These are phyloP conservation scores for Aporophyla lueneburgensis DNA, from an alignment of 2,888 invertebrate genomes.

Conservation along the genomic window DNA sequence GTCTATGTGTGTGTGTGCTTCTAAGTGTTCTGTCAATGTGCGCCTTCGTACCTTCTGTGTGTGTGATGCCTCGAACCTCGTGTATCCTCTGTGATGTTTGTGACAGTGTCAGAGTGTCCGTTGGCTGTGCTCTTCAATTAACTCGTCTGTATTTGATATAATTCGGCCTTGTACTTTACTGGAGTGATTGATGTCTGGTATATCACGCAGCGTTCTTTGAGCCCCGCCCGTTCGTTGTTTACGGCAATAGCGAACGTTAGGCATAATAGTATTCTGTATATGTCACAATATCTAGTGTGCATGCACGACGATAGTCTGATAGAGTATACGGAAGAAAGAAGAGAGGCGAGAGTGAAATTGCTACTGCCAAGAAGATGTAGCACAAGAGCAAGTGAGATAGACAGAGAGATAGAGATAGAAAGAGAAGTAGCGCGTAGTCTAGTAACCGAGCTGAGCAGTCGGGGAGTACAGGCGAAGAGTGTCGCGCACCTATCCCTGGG, in stretches of 20 bases:
- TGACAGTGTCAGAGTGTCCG: conserved; percentile 85
- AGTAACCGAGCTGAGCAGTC: conserved; percentile 87
- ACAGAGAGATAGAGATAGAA: conserved; percentile 88
- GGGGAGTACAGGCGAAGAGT: conserved; percentile 85
- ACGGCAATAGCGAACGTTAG: conserved; percentile 88
- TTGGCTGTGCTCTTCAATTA: conserved; percentile 82
- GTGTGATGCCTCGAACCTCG: conserved; percentile 85
- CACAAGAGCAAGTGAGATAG: conserved; percentile 88
- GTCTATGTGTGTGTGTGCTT: conserved; percentile 88
- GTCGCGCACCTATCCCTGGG: conserved; percentile 85
- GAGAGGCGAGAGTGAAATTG: conserved; percentile 87
- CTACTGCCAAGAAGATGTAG: conserved; percentile 89
- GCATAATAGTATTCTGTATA: conserved; percentile 87
- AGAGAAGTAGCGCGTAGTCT: conserved; percentile 89
- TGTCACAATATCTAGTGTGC: conserved; percentile 91
- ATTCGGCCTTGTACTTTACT: conserved; percentile 79
- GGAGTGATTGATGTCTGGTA: conserved; percentile 80
- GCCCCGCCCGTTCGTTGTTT: conserved; percentile 80
- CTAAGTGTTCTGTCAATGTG: conserved; percentile 81
- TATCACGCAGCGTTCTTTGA: conserved; percentile 85
- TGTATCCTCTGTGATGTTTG: conserved; percentile 88
- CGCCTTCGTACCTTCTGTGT: conserved; percentile 81
- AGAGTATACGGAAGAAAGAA: conserved; percentile 89
- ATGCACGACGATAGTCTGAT: conserved; percentile 90
- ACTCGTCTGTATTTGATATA: conserved; percentile 81